phyloP scores from a whole-genome alignment of 2,797 vertebrate species.

The Lepus oiostolus region DNA sequence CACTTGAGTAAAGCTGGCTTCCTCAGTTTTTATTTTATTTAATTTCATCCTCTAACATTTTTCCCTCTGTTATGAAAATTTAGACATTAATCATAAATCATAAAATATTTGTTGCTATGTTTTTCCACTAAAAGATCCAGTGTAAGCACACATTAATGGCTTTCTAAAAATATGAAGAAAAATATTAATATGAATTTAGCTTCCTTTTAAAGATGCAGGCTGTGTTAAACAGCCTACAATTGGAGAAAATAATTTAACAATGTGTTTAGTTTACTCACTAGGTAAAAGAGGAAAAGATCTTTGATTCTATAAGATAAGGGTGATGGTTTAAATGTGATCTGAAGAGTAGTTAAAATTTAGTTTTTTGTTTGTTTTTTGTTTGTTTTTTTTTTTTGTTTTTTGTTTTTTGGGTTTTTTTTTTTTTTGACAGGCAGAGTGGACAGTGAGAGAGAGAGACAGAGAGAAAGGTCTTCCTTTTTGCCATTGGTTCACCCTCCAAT shows the following conservation, averaged over 20 bases:
- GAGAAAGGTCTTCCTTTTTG: too few relatives aligned
- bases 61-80: neutral
- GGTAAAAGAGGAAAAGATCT: neutral
- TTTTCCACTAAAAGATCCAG: neutral
- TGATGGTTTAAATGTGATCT: constrained; percentile 38
- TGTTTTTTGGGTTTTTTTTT: too few relatives aligned
- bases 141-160: neutral
- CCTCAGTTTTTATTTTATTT: neutral
- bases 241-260: neutral
- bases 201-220: neutral
- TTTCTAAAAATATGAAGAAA: neutral
- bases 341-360: neutral
- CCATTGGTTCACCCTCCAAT: too few relatives aligned
- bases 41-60: neutral
- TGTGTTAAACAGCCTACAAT: neutral
- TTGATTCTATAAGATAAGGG: neutral
- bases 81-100: neutral
- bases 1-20: neutral
- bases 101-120: neutral
- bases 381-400: too few relatives aligned
- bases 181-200: neutral
- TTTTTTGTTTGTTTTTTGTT: neutral
- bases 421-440: too few relatives aligned
- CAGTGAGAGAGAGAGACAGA: too few relatives aligned
- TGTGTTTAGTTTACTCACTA: neutral